Evolutionary conservation across 2,797 vertebrate genomes (phyloP).

Genomic region (Spondyliosoma cantharus): DNA sequence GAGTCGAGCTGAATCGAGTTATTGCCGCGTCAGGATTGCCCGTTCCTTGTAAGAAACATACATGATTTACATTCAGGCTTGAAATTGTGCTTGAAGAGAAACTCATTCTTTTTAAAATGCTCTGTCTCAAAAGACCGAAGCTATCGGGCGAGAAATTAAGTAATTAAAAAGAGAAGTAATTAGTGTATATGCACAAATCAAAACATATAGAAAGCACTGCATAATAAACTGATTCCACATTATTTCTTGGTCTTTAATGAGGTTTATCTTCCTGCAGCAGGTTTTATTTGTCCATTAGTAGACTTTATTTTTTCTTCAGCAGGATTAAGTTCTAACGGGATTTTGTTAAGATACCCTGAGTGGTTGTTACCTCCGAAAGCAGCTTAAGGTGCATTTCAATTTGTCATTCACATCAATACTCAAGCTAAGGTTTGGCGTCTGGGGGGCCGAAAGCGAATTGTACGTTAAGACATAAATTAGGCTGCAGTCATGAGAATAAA

Average conservation of each 20-base stretch:
- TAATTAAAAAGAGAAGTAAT: not conserved
- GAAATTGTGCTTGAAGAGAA: not conserved
- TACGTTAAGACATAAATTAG: not conserved
- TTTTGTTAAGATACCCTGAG: not conserved
- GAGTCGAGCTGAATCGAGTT: slow-evolving; percentile 23
- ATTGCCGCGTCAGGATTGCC: slow-evolving; percentile 22
- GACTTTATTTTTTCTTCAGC: not conserved
- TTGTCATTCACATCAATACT: not conserved
- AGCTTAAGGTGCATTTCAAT: not conserved
- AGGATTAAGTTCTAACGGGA: not conserved
- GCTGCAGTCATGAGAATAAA: not conserved
- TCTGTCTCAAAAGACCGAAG: not conserved
- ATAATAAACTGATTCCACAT: not conserved
- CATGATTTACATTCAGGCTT: not conserved
- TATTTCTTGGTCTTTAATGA: not conserved
- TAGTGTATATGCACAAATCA: not conserved
- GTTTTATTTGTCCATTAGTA: slow-evolving; percentile 10
- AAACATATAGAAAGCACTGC: not conserved
- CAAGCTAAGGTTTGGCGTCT: not conserved
- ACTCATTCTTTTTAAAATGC: not conserved
- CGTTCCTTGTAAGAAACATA: slow-evolving; percentile 11
- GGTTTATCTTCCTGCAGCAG: not conserved
- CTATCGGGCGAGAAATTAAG: not conserved
- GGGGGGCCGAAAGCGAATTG: not conserved
- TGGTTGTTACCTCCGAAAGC: not conserved